phyloP scores from a whole-genome alignment of 2,888 invertebrate genomes.

The Toxonevra muliebris region DNA sequence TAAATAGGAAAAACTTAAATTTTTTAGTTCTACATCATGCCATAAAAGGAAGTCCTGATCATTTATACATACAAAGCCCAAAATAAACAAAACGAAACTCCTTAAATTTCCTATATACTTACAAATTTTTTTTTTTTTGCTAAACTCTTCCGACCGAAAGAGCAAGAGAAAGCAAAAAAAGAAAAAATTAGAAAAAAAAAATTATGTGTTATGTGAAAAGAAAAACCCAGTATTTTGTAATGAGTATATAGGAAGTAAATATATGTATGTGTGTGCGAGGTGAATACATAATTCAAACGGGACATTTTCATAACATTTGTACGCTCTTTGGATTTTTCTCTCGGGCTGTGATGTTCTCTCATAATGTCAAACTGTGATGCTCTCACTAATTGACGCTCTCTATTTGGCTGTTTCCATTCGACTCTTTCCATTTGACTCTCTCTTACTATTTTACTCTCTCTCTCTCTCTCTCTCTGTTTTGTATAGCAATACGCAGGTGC shows the following conservation, averaged over 20 bases:
- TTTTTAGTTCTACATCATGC: too few species aligned
- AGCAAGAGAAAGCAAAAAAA: background rate
- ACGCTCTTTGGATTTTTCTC: constrained; percentile 5
- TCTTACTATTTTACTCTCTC: background rate
- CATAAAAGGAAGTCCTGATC: background rate
- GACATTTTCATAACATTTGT: background rate
- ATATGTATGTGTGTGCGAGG: background rate
- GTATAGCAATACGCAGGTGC: constrained; percentile 28
- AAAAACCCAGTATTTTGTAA: constrained; percentile 25
- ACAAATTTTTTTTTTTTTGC: too few species aligned
- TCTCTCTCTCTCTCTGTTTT: background rate
- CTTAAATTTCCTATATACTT: too few species aligned
- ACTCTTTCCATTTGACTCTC: background rate
- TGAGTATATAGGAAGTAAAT: constrained; percentile 23
- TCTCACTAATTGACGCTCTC: background rate
- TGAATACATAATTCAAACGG: constrained; percentile 19
- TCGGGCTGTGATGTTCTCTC: background rate
- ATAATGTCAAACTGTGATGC: too few species aligned
- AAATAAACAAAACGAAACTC: constrained; percentile 3
- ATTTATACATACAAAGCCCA: too few species aligned
- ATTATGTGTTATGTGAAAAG: background rate
- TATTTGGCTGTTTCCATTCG: background rate
- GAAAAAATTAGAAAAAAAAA: background rate
- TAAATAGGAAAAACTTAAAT: too few species aligned
- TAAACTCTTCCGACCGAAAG: constrained; percentile 8